Percentiles rank a stretch among this genome's conserved stretches.
These are phyloP conservation scores for Stenodera caucasica DNA, from an alignment of 2,888 invertebrate species.

Conservation along the genomic window DNA sequence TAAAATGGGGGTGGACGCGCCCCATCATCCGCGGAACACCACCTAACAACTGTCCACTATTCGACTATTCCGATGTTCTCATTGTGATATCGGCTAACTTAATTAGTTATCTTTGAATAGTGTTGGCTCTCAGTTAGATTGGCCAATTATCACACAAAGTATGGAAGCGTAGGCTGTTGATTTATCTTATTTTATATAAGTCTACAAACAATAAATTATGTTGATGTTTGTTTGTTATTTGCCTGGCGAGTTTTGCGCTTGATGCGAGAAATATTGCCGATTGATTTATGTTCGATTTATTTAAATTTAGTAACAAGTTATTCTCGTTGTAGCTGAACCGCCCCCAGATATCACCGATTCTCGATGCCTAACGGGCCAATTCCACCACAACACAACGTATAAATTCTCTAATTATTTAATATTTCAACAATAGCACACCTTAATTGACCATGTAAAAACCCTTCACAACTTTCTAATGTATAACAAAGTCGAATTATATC, in stretches of 20 bases:
- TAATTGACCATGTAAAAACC: neutral
- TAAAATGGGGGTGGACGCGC: too few relatives aligned
- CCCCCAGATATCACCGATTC: neutral
- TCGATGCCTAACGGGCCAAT: neutral
- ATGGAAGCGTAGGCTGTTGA: conserved; percentile 44
- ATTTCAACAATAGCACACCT: neutral
- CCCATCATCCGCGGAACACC: too few relatives aligned
- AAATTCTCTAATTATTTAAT: too few relatives aligned
- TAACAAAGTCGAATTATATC: neutral
- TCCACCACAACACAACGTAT: too few relatives aligned
- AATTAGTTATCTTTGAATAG: conserved; percentile 1
- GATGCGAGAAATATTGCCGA: conserved; percentile 39
- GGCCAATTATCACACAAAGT: conserved; percentile 44
- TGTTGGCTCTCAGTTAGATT: conserved; percentile 31
- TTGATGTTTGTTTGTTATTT: conserved; percentile 40
- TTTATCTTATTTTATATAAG: conserved; percentile 46
- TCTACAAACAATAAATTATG: conserved; percentile 37
- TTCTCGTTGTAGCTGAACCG: neutral
- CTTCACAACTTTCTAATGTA: neutral
- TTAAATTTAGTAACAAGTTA: conserved; percentile 26
- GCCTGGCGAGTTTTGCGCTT: conserved; percentile 35
- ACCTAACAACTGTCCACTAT: neutral
- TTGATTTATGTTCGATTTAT: conserved; percentile 40
- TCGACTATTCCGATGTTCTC: too few relatives aligned
- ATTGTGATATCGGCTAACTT: too few relatives aligned